A percentile compares a stretch with the other conserved stretches of the same genome.
Evolutionary conservation across 1,140 invertebrate species (phyloP).

Genomic region (Tetramorium alpestre): DNA sequence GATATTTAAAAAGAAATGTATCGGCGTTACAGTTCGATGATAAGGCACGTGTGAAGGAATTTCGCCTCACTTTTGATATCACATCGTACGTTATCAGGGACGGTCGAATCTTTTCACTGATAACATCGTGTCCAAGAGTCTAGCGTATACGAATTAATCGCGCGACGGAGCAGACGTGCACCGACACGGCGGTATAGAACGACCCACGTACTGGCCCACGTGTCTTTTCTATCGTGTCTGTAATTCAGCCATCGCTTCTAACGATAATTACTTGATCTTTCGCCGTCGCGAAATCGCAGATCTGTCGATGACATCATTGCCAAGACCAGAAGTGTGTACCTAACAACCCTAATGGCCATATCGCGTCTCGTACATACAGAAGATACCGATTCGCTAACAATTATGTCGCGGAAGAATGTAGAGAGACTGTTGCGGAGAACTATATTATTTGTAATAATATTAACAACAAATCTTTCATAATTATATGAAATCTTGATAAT

Average conservation of each 20-base stretch:
- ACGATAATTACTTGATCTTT: slow-evolving; percentile 67
- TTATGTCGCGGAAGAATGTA: background rate
- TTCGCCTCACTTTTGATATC: background rate
- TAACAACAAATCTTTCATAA: background rate
- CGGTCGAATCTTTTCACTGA: slow-evolving; percentile 37
- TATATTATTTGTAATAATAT: background rate
- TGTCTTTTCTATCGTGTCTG: slow-evolving; percentile 61
- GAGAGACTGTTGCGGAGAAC: background rate
- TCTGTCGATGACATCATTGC: slow-evolving; percentile 58
- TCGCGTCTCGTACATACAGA: background rate
- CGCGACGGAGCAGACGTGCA: background rate
- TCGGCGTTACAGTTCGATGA: background rate
- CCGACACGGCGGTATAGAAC: background rate
- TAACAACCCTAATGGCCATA: background rate
- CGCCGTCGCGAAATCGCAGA: slow-evolving; percentile 50
- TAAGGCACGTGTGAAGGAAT: slow-evolving; percentile 22
- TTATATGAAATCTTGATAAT: background rate
- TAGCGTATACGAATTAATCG: slow-evolving; percentile 63
- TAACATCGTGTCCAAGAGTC: slow-evolving; percentile 45
- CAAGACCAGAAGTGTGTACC: background rate
- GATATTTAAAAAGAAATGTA: slow-evolving; percentile 21
- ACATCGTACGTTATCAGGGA: background rate
- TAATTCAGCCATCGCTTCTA: slow-evolving; percentile 64
- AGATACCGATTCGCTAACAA: background rate
- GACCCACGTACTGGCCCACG: slow-evolving; percentile 67